Evolutionary conservation across 2,797 vertebrate species (phyloP).

Genomic region (Darevskia mixta): DNA sequence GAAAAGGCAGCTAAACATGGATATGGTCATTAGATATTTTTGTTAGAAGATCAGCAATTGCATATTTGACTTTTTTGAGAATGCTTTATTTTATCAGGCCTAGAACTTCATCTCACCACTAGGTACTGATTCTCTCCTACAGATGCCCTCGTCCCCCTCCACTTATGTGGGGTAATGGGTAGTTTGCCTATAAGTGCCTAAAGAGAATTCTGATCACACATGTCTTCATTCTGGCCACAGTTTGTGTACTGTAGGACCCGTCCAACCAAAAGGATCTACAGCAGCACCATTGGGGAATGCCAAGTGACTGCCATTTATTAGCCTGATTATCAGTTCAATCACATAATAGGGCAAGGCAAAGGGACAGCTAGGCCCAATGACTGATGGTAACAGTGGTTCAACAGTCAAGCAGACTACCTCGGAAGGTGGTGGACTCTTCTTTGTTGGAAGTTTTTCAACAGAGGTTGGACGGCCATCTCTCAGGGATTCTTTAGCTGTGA

Average conservation of each 20-base stretch:
- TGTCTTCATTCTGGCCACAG: neutral
- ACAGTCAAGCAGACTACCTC: too few species aligned
- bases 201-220: neutral
- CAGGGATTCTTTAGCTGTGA: too few species aligned
- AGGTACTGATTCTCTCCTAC: neutral
- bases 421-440: too few species aligned
- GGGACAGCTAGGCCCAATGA: neutral
- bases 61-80: too few species aligned
- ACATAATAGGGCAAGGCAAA: neutral
- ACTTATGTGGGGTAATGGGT: neutral
- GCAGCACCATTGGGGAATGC: neutral
- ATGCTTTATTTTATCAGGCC: too few species aligned
- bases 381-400: neutral
- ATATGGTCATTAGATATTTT: neutral
- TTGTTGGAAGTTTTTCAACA: too few species aligned
- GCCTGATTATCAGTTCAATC: neutral
- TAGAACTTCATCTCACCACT: too few species aligned
- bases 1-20: neutral
- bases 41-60: too few species aligned
- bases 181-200: neutral
- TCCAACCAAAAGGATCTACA: neutral
- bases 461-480: too few species aligned
- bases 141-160: neutral
- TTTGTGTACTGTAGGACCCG: neutral
- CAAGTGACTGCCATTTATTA: neutral